These are phyloP conservation scores for Sorex fumeus DNA, from an alignment of 2,113 vertebrate species.

Conservation along the genomic window DNA sequence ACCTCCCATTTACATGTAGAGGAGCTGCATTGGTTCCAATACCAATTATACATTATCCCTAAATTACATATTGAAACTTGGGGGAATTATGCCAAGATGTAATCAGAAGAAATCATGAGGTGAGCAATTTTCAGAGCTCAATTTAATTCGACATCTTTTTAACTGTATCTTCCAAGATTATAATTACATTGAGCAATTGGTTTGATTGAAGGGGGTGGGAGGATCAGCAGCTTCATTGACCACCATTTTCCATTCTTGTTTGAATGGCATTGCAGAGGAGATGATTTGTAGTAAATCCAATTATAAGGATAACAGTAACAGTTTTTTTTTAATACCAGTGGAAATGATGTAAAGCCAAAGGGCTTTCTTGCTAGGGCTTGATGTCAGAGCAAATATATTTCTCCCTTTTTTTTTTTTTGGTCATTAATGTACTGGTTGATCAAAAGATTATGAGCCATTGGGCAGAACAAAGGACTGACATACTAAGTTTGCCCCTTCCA, in stretches of 20 bases:
- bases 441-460: neutral
- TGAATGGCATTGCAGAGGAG: neutral
- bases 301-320: neutral
- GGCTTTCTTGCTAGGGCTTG: neutral
- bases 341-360: neutral
- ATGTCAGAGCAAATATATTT: neutral
- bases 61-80: conserved; percentile 80
- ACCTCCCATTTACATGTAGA: conserved; percentile 65
- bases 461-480: neutral
- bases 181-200: conserved; percentile 73
- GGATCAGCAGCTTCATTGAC: conserved; percentile 16
- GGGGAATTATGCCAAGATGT: conserved; percentile 74
- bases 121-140: conserved; percentile 80
- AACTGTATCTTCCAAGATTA: conserved; percentile 75
- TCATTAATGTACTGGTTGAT: neutral
- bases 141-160: conserved; percentile 79
- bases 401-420: neutral
- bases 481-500: neutral
- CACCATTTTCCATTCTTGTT: neutral
- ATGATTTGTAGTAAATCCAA: neutral
- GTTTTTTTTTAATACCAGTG: neutral
- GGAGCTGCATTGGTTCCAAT: conserved; percentile 42
- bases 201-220: conserved; percentile 54
- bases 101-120: conserved; percentile 82
- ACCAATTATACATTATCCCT: conserved; percentile 76